A percentile compares a stretch with the other conserved stretches of the same genome.
phyloP scores from a whole-genome alignment of 2,113 vertebrate species.

The Cyrtonyx montezumae region DNA sequence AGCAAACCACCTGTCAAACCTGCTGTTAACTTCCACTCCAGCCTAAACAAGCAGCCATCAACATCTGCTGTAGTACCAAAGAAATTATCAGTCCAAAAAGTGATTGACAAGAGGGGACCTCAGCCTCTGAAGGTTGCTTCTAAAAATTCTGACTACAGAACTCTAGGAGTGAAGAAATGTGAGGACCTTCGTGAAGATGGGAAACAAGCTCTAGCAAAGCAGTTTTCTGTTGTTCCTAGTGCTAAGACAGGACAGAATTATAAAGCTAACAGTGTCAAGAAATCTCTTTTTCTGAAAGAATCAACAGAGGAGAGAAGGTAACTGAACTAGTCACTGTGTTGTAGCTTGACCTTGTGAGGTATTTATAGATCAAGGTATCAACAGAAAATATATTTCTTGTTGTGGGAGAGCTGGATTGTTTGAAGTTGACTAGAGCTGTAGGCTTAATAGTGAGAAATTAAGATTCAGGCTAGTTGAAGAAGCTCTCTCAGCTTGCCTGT shows the following conservation, averaged over 20 bases:
- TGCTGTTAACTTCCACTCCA: not conserved
- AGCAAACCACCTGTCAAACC: conserved; percentile 65
- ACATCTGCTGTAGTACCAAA: not conserved
- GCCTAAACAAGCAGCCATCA: conserved; percentile 10
- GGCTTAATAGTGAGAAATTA: not conserved
- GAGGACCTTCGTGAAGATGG: not conserved
- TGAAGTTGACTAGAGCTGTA: not conserved
- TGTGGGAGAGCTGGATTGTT: not conserved
- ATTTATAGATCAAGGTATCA: too few relatives aligned
- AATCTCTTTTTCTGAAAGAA: conserved; percentile 69
- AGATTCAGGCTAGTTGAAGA: not conserved
- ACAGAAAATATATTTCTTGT: not conserved
- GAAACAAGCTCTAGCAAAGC: not conserved
- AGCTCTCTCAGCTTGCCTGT: not conserved
- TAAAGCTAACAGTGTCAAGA: conserved; percentile 57
- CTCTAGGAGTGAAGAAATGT: conserved; percentile 7
- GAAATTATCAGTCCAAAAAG: conserved; percentile 18
- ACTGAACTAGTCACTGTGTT: not conserved
- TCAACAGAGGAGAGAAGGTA: conserved; percentile 85
- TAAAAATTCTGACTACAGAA: not conserved
- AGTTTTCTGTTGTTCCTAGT: not conserved
- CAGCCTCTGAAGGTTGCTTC: not conserved
- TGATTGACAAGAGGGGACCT: not conserved
- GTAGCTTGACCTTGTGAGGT: not conserved
- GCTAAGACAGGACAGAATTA: not conserved